Base-by-base conservation (phyloP, 2,797 vertebrate genomes). In the Parauchenoglanis punctatus region DNA sequence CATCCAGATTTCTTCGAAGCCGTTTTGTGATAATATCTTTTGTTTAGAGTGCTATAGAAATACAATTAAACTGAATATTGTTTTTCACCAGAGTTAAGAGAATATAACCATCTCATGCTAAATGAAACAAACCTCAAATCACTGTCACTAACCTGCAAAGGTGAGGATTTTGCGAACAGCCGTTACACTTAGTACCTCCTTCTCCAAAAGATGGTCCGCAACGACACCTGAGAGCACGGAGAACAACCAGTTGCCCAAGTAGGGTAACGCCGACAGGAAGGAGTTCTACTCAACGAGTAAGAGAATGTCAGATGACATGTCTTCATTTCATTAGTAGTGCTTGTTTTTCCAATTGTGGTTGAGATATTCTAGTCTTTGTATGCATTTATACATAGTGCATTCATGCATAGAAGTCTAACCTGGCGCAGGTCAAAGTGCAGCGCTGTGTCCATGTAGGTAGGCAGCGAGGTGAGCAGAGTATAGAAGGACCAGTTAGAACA, bases 401-500 rank as follows among this genome's bases (percentile, higher is more conserved):
- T 11, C 3, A 31, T 56, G 23, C 35, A 61, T 31, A 75, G 3
- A 8, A 15, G 28, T 65, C 12, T 15, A 56, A 97, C 97, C 80
- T 97, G 96, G 85, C 93, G 92, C 87, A 97, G 92, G 94, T 96
- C 95, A 75, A 97, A 97, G 85, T 96, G 96, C 89, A 98, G 93
- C 88, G 97, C 89, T 0, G 92, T 92, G 89, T 94, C 91, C 96
- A 97, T 95, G 92, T 97, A 97, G 0, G 90, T 96, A 28, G 97
- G 97, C 85, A 97, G 94, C 5, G 96, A 97, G 35, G 96, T 97
- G 89, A 97, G 94, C 89, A 97, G 93, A 11, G 96, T 96, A 95
- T 97, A 97, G 92, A 95, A 97, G 15, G 96, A 89, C 97, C 96
- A 98, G 95, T 97, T 97, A 2, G 93, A 91, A 88, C 96, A 97